phyloP scores from a whole-genome alignment of 2,888 invertebrate species.

The Apotomis capreana region DNA sequence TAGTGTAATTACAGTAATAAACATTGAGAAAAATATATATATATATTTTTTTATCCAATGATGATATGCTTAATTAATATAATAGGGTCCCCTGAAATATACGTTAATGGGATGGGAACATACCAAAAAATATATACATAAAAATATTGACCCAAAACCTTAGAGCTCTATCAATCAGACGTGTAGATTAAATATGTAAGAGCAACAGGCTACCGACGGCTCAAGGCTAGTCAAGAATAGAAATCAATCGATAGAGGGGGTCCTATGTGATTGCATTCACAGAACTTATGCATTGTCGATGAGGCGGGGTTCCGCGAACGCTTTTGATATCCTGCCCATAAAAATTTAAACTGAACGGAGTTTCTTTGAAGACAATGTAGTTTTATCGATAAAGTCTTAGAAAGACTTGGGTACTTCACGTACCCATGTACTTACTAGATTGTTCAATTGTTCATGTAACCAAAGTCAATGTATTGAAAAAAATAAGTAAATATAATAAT shows the following conservation, averaged over 20 bases:
- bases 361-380: not conserved
- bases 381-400: not conserved
- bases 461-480: no score
- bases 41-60: no score
- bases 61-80: no score
- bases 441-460: no score
- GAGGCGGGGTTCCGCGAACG: conserved; percentile 43
- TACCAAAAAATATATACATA: no score
- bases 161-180: not conserved
- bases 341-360: not conserved
- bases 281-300: conserved; percentile 63
- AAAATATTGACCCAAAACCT: not conserved
- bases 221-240: conserved; percentile 57
- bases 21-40: no score
- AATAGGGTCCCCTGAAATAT: no score
- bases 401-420: no score
- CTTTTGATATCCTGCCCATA: conserved; percentile 5
- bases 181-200: conserved; percentile 46
- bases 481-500: no score
- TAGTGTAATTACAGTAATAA: no score
- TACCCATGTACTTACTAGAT: no score
- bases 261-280: conserved; percentile 57
- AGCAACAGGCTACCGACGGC: conserved; percentile 23
- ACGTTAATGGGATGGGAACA: no score
- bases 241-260: conserved; percentile 52